phyloP scores from a whole-genome alignment of 2,888 invertebrate species.

The Gasteruption jaculator region DNA sequence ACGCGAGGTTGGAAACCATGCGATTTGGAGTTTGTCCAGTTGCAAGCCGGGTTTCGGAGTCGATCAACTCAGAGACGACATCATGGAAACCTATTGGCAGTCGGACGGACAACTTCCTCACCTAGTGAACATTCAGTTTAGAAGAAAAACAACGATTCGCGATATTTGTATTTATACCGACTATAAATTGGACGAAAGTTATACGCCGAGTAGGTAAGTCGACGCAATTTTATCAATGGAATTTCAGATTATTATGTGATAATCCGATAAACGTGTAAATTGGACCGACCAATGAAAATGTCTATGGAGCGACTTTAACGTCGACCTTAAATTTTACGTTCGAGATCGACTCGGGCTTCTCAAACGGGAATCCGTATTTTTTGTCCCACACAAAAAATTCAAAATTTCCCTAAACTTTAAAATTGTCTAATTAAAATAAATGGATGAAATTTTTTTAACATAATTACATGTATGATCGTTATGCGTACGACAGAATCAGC shows the following conservation, averaged over 20 bases:
- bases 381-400: no score
- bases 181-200: constrained; percentile 97
- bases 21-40: constrained; percentile 97
- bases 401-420: no score
- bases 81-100: constrained; percentile 98
- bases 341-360: no score
- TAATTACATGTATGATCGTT: no score
- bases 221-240: background rate
- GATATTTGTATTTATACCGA: constrained; percentile 97
- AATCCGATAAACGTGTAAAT: no score
- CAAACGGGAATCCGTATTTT: no score
- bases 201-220: constrained; percentile 80
- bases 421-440: no score
- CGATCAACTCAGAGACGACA: constrained; percentile 91
- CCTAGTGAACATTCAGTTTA: constrained; percentile 94
- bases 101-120: constrained; percentile 98
- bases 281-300: no score
- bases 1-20: constrained; percentile 84
- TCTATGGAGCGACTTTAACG: no score
- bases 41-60: constrained; percentile 99
- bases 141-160: constrained; percentile 88
- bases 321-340: no score
- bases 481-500: constrained; percentile 73
- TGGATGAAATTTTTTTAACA: no score
- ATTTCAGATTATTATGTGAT: background rate